Evolutionary conservation across 2,888 invertebrate genomes (phyloP).

Genomic region (Plebejus anna): DNA sequence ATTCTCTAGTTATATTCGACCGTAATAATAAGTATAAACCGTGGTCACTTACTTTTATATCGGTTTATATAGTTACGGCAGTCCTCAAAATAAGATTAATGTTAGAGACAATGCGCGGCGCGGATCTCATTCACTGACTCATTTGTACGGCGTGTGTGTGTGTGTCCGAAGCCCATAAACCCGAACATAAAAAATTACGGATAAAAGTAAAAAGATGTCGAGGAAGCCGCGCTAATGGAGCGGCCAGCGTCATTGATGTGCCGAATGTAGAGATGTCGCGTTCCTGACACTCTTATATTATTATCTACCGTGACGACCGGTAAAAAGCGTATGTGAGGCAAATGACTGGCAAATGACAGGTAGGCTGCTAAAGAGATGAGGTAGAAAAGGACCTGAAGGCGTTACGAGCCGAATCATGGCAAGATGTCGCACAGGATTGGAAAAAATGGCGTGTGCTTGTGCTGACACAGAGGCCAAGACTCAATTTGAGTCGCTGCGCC

Average conservation of each 20-base stretch:
- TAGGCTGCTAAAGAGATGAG: too few relatives aligned
- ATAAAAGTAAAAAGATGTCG: slow-evolving; percentile 25
- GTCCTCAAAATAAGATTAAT: slow-evolving; percentile 3
- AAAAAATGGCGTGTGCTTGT: too few relatives aligned
- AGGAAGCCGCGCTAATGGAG: slow-evolving; percentile 24
- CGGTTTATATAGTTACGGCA: background rate
- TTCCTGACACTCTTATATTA: background rate
- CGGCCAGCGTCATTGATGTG: background rate
- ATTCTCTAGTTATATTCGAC: background rate
- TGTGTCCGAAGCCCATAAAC: background rate
- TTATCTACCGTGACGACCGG: background rate
- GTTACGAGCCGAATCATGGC: too few relatives aligned
- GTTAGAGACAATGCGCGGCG: slow-evolving; percentile 15
- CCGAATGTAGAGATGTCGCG: background rate
- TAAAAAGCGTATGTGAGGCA: too few relatives aligned
- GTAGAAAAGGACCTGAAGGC: too few relatives aligned
- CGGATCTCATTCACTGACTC: slow-evolving; percentile 2
- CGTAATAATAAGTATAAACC: background rate
- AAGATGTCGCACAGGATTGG: too few relatives aligned
- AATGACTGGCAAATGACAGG: too few relatives aligned
- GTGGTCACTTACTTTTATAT: background rate
- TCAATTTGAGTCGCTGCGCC: too few relatives aligned
- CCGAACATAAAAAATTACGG: slow-evolving; percentile 13
- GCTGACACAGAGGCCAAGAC: too few relatives aligned
- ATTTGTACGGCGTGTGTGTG: background rate